These are phyloP conservation scores for Anoplius nigerrimus DNA, from an alignment of 2,888 invertebrate genomes.

Conservation along the genomic window DNA sequence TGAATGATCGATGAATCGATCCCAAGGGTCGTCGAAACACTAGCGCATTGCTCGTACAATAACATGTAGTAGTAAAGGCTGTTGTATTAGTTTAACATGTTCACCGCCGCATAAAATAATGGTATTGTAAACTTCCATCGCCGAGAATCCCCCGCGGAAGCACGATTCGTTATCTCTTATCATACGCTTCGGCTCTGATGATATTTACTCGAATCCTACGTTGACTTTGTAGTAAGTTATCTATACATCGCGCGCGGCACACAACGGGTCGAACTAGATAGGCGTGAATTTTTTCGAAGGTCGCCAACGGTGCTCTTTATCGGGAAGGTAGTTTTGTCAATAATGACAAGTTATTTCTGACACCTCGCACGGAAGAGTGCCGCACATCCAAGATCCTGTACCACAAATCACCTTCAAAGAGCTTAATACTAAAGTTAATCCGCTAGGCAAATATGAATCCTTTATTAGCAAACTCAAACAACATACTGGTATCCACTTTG, in stretches of 20 bases:
- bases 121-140: background rate
- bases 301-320: background rate
- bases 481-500: too few relatives aligned
- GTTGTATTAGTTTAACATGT: too few relatives aligned
- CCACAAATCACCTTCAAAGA: too few relatives aligned
- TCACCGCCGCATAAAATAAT: too few relatives aligned
- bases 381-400: too few relatives aligned
- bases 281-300: slow-evolving; percentile 30
- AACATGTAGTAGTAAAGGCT: too few relatives aligned
- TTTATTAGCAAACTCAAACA: too few relatives aligned
- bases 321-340: background rate
- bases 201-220: background rate
- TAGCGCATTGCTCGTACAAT: slow-evolving; percentile 12
- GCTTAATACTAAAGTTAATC: too few relatives aligned
- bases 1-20: slow-evolving; percentile 35
- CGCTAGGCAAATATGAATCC: too few relatives aligned
- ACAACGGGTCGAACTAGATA: slow-evolving; percentile 14
- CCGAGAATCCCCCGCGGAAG: background rate
- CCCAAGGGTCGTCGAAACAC: slow-evolving; percentile 30
- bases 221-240: background rate
- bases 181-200: background rate
- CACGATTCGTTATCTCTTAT: slow-evolving; percentile 10
- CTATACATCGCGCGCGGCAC: background rate
- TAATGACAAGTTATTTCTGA: background rate
- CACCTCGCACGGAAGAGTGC: background rate